Base-by-base conservation (phyloP, 2,113 vertebrate genomes). In the Pica pica region DNA sequence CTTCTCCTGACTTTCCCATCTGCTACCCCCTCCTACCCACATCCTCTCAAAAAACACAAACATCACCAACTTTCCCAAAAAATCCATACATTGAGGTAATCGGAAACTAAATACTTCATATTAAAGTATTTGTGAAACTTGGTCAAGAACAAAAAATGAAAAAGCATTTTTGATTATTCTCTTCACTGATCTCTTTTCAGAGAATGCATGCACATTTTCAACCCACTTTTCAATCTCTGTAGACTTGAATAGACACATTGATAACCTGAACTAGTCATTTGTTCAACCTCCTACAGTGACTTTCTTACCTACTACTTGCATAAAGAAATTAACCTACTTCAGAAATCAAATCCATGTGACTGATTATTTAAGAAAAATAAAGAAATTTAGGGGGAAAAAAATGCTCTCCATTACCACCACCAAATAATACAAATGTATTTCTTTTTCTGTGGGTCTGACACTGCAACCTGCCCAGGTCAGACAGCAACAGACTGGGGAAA, bases 1-100 rank as follows among this genome's bases (percentile, higher is more conserved):
- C 71, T 64, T 90, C 67, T 93, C 41, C 65, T 46, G 55, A 90
- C 82, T 80, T 69, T 46, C 59, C 85, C 94, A 95, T 80, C 83
- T 83, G 89, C 68, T 76, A 92, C 3, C 35, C 22, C 19, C 55
- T 92, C 81, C 95, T 84, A 93, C 84, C 79, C 81, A 87, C 61
- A 87, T 84, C 65, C 70, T 91, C 82, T 75, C 53, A 81, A 80
- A 82, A 83, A 81, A 83, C 63, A 91, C 37, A 86, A 92, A 64
- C 64, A 76, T 37, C 81, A 90, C 41, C 31, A 87, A 44, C 63
- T 69, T 88, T 63, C 76, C 75, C 83, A 90, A 89, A 81, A 93
- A 73, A 78, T 52, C 39, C 33, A 89, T 49, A 57, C 19, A 15
- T 7, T 61, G 75, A 83, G 46, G 50, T 70, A 88, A 80, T 53